Conservation (phyloP, 2,888 invertebrate genomes). For the Gryllus longicercus region DNA sequence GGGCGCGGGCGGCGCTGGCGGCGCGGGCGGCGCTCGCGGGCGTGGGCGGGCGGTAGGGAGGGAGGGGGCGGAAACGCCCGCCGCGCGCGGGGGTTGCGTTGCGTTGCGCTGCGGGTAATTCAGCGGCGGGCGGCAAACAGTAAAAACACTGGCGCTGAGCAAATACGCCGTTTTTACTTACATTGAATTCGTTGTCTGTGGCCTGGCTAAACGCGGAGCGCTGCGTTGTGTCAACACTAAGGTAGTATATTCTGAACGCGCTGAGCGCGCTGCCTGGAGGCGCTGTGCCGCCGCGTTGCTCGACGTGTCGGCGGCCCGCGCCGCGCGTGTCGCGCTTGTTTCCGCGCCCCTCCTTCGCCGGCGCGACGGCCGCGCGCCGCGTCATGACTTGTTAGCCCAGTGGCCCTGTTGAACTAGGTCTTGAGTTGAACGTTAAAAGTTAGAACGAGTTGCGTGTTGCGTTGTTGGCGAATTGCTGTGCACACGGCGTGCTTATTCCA, state of each 20-base stretch:
- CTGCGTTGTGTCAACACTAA: not conserved
- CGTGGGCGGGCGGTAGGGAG: no score
- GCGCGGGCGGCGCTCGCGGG: not conserved
- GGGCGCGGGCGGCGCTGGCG: not conserved
- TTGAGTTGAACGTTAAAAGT: no score
- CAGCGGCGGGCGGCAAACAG: conserved; percentile 5
- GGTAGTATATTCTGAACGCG: not conserved
- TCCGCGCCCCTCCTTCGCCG: no score
- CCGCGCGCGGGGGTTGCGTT: not conserved
- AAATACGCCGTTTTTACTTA: not conserved
- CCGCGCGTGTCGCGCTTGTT: not conserved
- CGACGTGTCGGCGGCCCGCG: not conserved
- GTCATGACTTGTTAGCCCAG: no score
- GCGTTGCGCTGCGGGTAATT: not conserved
- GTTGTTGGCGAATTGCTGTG: not conserved
- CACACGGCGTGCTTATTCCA: no score
- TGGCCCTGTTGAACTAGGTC: no score
- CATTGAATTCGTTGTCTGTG: conserved; percentile 17
- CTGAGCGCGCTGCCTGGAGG: not conserved
- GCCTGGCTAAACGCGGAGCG: not conserved
- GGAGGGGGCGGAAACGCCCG: not conserved
- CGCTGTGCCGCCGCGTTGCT: not conserved
- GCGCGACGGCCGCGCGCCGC: no score
- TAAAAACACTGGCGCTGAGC: conserved; percentile 1
- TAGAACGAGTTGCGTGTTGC: not conserved